Conservation (phyloP, 1,140 invertebrate genomes). For the Muscidifurax raptorellus region DNA sequence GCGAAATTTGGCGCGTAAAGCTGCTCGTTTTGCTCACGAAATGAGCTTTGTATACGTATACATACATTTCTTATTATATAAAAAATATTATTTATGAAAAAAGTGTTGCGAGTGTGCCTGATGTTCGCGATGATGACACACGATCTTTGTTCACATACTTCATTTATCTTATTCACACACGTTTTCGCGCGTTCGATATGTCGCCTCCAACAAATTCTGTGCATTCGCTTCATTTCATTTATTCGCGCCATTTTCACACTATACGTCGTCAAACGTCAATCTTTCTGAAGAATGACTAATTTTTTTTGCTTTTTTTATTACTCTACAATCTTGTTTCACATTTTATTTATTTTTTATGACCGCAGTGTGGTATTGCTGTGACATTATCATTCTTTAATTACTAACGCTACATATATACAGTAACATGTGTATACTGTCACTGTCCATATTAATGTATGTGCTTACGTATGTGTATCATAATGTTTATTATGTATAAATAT, state of each 20-base stretch:
- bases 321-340: constrained; percentile 46
- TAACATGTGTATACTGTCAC: constrained; percentile 47
- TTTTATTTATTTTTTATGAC: constrained; percentile 60
- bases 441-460: constrained; percentile 55
- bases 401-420: constrained; percentile 61
- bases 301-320: constrained; percentile 52
- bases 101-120: constrained; percentile 40
- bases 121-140: constrained; percentile 41
- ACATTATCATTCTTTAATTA: constrained; percentile 58
- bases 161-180: constrained; percentile 28
- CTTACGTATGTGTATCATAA: constrained; percentile 59
- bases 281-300: constrained; percentile 51
- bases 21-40: neutral
- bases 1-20: constrained; percentile 46
- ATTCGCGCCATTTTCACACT: constrained; percentile 41
- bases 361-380: constrained; percentile 72
- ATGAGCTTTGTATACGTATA: neutral
- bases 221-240: constrained; percentile 52
- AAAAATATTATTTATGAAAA: constrained; percentile 46
- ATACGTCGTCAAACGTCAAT: constrained; percentile 11
- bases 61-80: constrained; percentile 17
- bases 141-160: constrained; percentile 40
- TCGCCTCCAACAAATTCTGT: constrained; percentile 29
- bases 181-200: constrained; percentile 44
- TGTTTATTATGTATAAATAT: constrained; percentile 56